Conservation (phyloP, 2,797 vertebrate species). For the Okamejei kenojei region DNA sequence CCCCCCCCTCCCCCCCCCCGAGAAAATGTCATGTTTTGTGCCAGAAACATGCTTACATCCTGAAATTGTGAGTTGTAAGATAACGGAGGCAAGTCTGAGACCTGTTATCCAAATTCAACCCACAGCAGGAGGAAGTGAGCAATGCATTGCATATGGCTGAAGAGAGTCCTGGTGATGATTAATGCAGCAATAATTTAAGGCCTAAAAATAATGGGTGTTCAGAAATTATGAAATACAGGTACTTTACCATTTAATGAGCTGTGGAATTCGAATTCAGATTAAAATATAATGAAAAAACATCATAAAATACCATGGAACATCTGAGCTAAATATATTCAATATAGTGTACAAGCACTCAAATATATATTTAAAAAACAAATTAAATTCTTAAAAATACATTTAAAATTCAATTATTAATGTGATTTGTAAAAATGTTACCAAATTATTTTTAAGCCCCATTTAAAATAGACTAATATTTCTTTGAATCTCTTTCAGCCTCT, state of each 20-base stretch:
- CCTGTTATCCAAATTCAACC: neutral
- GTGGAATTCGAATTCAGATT: neutral
- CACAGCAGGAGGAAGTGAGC: neutral
- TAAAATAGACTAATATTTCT: slow-evolving; percentile 17
- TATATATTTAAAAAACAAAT: slow-evolving; percentile 7
- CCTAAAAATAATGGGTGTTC: slow-evolving; percentile 18
- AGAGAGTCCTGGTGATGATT: slow-evolving; percentile 12
- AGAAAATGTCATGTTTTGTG: neutral
- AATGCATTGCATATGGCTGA: neutral
- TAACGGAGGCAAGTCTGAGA: neutral
- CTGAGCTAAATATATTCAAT: neutral
- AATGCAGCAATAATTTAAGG: slow-evolving; percentile 31
- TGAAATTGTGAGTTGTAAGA: no score
- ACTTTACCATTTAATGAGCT: neutral
- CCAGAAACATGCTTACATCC: neutral
- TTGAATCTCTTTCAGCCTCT: neutral
- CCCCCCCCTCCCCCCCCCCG: neutral
- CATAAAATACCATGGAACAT: neutral
- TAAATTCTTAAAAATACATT: slow-evolving; percentile 7
- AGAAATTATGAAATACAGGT: slow-evolving; percentile 15
- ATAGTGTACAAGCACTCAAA: neutral
- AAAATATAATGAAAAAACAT: slow-evolving; percentile 32
- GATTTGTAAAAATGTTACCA: neutral
- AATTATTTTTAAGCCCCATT: neutral
- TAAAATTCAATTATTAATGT: neutral